A percentile compares a stretch with the other conserved stretches of the same genome.
Conservation (phyloP, 2,888 invertebrate species). For the Trachelus iudaicus region DNA sequence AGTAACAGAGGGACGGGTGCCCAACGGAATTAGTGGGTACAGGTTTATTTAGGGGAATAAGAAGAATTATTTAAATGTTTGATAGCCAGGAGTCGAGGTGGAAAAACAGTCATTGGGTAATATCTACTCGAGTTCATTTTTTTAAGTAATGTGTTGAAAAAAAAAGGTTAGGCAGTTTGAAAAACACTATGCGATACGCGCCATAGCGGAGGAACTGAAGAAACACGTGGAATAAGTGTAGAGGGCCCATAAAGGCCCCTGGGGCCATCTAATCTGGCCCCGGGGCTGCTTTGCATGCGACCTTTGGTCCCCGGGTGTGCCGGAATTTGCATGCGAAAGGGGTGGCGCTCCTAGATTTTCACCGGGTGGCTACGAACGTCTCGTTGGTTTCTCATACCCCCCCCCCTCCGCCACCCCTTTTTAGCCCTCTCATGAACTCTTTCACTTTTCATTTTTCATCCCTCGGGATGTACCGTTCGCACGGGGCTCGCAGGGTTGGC, state of each 20-base stretch:
- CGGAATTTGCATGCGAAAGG: constrained; percentile 64
- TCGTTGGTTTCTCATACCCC: constrained; percentile 37
- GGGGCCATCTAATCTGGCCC: constrained; percentile 49
- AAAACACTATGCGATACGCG: neutral
- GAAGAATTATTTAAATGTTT: constrained; percentile 23
- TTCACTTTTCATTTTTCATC: constrained; percentile 28
- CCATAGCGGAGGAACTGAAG: neutral
- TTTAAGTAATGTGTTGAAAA: neutral
- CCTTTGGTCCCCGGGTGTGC: constrained; percentile 63
- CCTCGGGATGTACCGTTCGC: constrained; percentile 21
- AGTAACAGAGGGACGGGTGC: constrained; percentile 9
- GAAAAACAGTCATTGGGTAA: neutral
- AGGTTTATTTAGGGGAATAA: constrained; percentile 35
- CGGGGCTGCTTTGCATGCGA: constrained; percentile 60
- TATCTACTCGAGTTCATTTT: neutral
- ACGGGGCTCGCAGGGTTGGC: constrained; percentile 49
- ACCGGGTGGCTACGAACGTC: constrained; percentile 21
- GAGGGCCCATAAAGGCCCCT: neutral
- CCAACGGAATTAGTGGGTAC: constrained; percentile 27
- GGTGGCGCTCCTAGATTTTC: constrained; percentile 46
- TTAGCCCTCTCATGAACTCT: constrained; percentile 17
- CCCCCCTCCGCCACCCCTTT: neutral
- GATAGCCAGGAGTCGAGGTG: constrained; percentile 8
- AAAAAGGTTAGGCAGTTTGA: neutral
- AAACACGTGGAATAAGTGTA: neutral